Conservation (phyloP, 1,140 invertebrate genomes). For the Apolygus lucorum region DNA sequence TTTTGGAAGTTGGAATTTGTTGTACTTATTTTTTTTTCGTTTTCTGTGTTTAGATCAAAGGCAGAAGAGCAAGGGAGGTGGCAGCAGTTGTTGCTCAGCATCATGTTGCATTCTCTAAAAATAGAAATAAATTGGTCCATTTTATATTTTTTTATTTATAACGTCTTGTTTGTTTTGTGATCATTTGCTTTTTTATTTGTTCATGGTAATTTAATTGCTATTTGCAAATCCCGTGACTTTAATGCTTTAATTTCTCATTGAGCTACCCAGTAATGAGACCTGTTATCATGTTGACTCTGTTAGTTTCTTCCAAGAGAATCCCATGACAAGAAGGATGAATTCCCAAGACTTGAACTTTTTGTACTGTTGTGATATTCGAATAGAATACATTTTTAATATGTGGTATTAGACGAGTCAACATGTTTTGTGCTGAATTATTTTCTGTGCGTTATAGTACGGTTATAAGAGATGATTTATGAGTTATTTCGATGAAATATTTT, state of each 20-base stretch:
- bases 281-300: background rate
- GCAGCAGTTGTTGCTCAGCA: conserved; percentile 83
- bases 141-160: conserved; percentile 18
- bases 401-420: background rate
- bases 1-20: too few relatives aligned
- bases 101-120: conserved; percentile 85
- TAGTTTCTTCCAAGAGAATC: conserved; percentile 25
- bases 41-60: conserved; percentile 72
- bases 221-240: conserved; percentile 2
- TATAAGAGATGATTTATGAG: conserved; percentile 9
- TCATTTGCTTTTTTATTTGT: conserved; percentile 1
- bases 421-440: conserved; percentile 16
- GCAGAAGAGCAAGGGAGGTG: conserved; percentile 87
- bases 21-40: too few relatives aligned
- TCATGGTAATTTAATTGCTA: background rate
- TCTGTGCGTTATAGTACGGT: conserved; percentile 24
- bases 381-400: conserved; percentile 19
- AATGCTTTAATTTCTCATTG: conserved; percentile 20
- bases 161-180: conserved; percentile 4
- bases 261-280: background rate
- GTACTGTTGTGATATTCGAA: conserved; percentile 27
- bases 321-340: conserved; percentile 23
- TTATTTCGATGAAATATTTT: conserved; percentile 6
- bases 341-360: conserved; percentile 21
- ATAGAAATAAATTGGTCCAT: background rate